Conservation (phyloP, 2,797 vertebrate genomes). For the Ptychobarbus kaznakovi region DNA sequence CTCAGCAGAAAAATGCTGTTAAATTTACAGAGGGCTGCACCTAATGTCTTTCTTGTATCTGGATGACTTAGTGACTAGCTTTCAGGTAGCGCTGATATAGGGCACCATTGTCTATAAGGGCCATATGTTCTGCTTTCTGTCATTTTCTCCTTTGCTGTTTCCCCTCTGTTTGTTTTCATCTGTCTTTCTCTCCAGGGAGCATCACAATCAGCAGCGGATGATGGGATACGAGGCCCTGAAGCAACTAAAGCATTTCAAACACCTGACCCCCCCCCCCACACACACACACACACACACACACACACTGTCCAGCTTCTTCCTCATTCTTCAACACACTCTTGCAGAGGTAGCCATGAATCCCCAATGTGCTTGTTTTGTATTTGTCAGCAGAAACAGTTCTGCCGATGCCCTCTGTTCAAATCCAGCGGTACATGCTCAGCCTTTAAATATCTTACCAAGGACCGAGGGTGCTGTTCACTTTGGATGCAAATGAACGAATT, state of each 20-base stretch:
- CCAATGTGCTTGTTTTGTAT: slow-evolving; percentile 48
- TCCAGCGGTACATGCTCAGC: slow-evolving; percentile 53
- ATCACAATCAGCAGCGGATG: slow-evolving; percentile 47
- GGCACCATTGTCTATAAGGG: slow-evolving; percentile 28
- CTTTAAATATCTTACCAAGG: slow-evolving; percentile 55
- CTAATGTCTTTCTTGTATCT: background rate
- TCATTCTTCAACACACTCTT: slow-evolving; percentile 30
- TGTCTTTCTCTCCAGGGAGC: slow-evolving; percentile 50
- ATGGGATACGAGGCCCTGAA: slow-evolving; percentile 41
- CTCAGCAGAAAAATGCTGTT: background rate
- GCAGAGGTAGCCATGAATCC: slow-evolving; percentile 57
- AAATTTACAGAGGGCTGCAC: background rate
- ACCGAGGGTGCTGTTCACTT: slow-evolving; percentile 44
- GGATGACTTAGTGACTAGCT: background rate
- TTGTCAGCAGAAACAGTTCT: slow-evolving; percentile 61
- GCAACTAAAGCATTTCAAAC: slow-evolving; percentile 55
- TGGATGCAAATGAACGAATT: slow-evolving; percentile 55
- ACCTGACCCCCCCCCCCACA: slow-evolving; percentile 17
- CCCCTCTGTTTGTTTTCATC: slow-evolving; percentile 48
- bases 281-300: slow-evolving; percentile 4
- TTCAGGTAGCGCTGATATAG: slow-evolving; percentile 9
- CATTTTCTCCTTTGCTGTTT: slow-evolving; percentile 32
- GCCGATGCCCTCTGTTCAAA: slow-evolving; percentile 48
- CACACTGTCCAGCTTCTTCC: slow-evolving; percentile 38
- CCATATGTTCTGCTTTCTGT: slow-evolving; percentile 33